A percentile compares a stretch with the other conserved stretches of the same genome.
phyloP scores from a whole-genome alignment of 2,113 vertebrate species.

The Albula goreensis region DNA sequence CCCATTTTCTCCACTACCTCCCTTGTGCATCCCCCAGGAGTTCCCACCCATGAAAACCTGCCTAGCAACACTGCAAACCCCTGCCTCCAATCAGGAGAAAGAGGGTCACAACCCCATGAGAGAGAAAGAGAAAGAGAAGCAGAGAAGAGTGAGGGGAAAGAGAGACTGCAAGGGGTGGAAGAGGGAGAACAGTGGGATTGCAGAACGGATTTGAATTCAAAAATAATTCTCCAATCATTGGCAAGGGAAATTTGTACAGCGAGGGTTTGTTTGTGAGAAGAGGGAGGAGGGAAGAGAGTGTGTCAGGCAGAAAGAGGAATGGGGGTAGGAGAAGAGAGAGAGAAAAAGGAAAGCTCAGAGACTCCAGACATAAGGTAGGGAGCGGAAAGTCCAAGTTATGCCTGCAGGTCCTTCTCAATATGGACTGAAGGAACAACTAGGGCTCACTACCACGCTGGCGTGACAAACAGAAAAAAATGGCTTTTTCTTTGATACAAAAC shows the following conservation, averaged over 20 bases:
- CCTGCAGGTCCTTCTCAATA: constrained; percentile 9
- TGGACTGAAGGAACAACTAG: background rate
- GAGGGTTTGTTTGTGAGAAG: constrained; percentile 26
- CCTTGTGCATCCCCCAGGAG: background rate
- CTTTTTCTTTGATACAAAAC: background rate
- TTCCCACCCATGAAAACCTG: constrained; percentile 4
- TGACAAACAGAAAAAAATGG: background rate
- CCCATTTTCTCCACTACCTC: constrained; percentile 1
- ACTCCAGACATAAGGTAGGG: constrained; percentile 47
- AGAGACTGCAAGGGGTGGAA: background rate
- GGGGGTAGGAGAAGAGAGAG: background rate
- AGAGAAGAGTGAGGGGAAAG: background rate
- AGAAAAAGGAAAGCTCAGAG: background rate
- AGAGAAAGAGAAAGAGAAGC: background rate
- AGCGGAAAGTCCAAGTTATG: background rate
- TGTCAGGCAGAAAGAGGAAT: constrained; percentile 37
- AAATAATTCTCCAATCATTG: background rate
- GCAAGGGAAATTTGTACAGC: constrained; percentile 38
- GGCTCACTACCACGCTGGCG: background rate
- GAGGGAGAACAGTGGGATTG: background rate
- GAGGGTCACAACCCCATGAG: constrained; percentile 7
- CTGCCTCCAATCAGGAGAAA: background rate
- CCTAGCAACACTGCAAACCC: constrained; percentile 25
- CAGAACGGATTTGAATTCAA: background rate
- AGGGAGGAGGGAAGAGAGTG: constrained; percentile 34